Evolutionary conservation across 2,797 vertebrate species (phyloP).

Genomic region (Oophaga sylvatica): DNA sequence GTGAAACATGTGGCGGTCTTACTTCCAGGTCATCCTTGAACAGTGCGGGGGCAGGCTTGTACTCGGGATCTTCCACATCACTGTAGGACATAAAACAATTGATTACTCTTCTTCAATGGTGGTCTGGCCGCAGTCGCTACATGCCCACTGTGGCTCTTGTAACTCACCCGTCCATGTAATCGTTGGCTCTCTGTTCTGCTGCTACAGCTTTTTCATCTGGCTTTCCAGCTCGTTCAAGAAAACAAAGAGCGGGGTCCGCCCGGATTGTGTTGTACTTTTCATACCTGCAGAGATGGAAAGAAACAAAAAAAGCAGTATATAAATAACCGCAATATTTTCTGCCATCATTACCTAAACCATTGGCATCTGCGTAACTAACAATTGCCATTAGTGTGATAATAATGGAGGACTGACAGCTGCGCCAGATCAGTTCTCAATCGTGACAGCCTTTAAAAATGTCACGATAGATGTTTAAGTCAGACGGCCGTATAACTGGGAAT

Average conservation of each 20-base stretch:
- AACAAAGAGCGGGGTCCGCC: conserved; percentile 91
- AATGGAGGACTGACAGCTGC: no score
- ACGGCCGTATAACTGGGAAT: no score
- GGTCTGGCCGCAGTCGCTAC: not conserved
- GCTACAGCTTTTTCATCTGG: conserved; percentile 98
- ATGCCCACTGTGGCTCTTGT: not conserved
- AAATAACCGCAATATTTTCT: not conserved
- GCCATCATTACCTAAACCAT: not conserved
- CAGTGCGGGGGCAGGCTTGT: conserved; percentile 95
- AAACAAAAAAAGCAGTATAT: not conserved
- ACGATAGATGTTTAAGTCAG: no score
- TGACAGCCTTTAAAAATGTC: no score
- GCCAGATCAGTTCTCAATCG: no score
- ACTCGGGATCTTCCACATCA: conserved; percentile 97
- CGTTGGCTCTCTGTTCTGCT: conserved; percentile 95
- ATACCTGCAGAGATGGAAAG: conserved; percentile 77
- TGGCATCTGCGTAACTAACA: not conserved
- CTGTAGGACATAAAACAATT: conserved; percentile 73
- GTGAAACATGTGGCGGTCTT: conserved; percentile 39
- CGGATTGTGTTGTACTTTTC: conserved; percentile 98
- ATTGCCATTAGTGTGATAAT: no score
- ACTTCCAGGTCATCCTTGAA: conserved; percentile 98
- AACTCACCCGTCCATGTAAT: conserved; percentile 93
- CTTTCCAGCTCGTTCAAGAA: conserved; percentile 92
- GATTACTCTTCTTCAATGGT: not conserved